Evolutionary conservation across 2,113 vertebrate species (phyloP), one percentile per base, ranked within the genome.

Genomic region (Paradoxurus hermaphroditus): DNA sequence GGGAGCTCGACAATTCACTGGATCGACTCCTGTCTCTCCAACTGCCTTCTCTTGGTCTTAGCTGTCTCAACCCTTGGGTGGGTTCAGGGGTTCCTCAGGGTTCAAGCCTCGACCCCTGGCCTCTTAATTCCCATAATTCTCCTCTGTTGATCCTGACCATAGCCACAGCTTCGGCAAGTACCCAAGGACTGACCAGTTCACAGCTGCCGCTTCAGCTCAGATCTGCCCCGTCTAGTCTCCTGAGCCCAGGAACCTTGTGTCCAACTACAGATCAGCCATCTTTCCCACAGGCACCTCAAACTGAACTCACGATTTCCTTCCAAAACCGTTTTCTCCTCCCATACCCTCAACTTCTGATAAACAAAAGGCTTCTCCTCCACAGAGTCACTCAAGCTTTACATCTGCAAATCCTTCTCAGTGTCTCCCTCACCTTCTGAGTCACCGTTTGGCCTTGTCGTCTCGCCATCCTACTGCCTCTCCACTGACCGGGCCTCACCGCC

Each of bases 261-360:
- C 31, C n/a, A 91, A 49, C 19, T 21, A n/a, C 12, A 39, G 19
- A 49, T n/a, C 29, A 49, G 36, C 18, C 39, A 8, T 53, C 39
- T 68, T 63, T 78, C 36, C 36, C n/a, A 78, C 0, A 29, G 19
- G 29, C 25, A 91, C 65, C 25, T 94, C 93, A 94, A 77, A 90
- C 31, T 56, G 13, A 78, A 49, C 49, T 92, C 34, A 1, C 16
- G 39, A 53, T 78, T 77, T 92, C 62, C 78, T 75, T 62, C 49
- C 10, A 53, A 82, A 95, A 86, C n/a, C 5, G 4, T 27, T 86
- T 83, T 51, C 6, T 92, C 53, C 16, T 77, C 41, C 51, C 11
- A 27, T 70, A 36, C 5, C 13, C n/a, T 87, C 49, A 65, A 68
- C 15, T 84, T 82, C 51, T 51, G 31, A 36, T 56, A 36, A 94